phyloP scores from a whole-genome alignment of 2,888 invertebrate species.

The Teleogryllus oceanicus region DNA sequence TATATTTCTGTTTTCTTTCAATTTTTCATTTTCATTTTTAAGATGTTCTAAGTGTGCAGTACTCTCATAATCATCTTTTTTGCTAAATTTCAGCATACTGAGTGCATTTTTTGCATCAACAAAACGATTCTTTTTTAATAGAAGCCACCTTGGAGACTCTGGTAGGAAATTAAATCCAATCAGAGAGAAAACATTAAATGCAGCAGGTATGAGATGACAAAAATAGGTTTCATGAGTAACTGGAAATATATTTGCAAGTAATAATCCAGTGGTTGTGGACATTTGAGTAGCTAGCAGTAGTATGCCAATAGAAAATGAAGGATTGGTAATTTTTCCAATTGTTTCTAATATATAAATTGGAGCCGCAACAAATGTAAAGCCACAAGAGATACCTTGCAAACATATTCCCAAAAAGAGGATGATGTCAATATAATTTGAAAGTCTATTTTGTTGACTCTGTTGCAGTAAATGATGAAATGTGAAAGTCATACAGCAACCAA shows the following conservation, averaged over 20 bases:
- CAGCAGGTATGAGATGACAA: neutral
- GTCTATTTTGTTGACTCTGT: neutral
- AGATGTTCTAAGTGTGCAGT: neutral
- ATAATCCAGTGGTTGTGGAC: neutral
- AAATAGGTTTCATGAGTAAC: neutral
- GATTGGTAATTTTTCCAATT: neutral
- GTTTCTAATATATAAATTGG: neutral
- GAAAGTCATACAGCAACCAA: neutral
- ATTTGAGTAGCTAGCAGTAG: neutral
- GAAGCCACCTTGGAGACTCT: slow-evolving; percentile 6
- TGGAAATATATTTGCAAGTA: neutral
- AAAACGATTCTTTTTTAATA: neutral
- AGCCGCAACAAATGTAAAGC: neutral
- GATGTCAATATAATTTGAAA: neutral
- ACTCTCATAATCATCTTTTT: neutral
- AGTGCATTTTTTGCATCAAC: neutral
- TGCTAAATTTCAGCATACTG: neutral
- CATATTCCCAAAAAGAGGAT: neutral
- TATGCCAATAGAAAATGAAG: neutral
- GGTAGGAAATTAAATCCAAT: neutral
- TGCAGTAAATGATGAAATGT: slow-evolving; percentile 1
- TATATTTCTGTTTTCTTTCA: neutral
- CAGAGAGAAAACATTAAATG: neutral
- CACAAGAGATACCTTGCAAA: neutral
- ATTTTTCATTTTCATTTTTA: neutral